Evolutionary conservation across 2,888 invertebrate species (phyloP).

Genomic region (Laspeyria flexula): DNA sequence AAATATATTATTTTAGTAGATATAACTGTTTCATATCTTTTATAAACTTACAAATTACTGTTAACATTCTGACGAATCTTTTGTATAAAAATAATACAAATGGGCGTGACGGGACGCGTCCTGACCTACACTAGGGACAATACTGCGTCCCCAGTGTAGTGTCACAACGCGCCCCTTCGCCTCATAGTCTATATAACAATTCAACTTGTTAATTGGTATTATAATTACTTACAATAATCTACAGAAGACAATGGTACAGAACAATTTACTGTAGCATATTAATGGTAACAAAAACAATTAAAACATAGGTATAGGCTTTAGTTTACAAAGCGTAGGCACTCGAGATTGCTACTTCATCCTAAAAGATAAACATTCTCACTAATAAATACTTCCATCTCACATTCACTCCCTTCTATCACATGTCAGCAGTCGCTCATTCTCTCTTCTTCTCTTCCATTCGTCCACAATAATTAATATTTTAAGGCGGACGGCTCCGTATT

Average conservation of each 20-base stretch:
- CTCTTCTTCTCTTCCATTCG: slow-evolving; percentile 57
- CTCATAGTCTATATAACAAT: slow-evolving; percentile 78
- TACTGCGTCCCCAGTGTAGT: slow-evolving; percentile 19
- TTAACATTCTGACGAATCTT: slow-evolving; percentile 83
- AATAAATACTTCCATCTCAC: slow-evolving; percentile 81
- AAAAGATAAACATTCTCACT: slow-evolving; percentile 80
- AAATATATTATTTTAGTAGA: slow-evolving; percentile 84
- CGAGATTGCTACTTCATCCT: slow-evolving; percentile 85
- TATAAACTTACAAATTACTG: slow-evolving; percentile 85
- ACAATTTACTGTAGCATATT: slow-evolving; percentile 78
- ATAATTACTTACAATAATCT: slow-evolving; percentile 78
- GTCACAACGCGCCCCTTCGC: slow-evolving; percentile 53
- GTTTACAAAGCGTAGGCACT: slow-evolving; percentile 86
- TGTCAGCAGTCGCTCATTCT: slow-evolving; percentile 54
- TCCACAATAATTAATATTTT: slow-evolving; percentile 62
- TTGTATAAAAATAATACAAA: slow-evolving; percentile 85
- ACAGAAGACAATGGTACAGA: slow-evolving; percentile 84
- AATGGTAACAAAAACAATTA: slow-evolving; percentile 85
- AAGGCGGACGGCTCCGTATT: slow-evolving; percentile 79
- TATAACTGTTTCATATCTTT: slow-evolving; percentile 80
- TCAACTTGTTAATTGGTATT: slow-evolving; percentile 85
- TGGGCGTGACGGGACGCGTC: slow-evolving; percentile 47
- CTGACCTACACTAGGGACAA: slow-evolving; percentile 20
- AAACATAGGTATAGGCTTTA: slow-evolving; percentile 81
- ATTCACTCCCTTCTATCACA: slow-evolving; percentile 61